Evolutionary conservation across 1,140 invertebrate genomes (phyloP).

Genomic region (Acromyrmex charruanus): DNA sequence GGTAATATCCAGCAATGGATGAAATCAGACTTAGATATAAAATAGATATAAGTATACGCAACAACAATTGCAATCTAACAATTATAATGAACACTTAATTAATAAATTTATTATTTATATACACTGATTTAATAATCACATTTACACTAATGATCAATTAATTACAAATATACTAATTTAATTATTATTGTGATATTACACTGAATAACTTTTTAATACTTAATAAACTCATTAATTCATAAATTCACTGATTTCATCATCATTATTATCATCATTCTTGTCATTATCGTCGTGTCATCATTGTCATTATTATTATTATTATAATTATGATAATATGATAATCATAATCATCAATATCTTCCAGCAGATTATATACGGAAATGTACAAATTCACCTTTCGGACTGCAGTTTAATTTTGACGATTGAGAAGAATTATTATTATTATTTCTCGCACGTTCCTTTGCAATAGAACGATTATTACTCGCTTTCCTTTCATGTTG

Average conservation of each 20-base stretch:
- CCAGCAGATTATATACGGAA: constrained; percentile 71
- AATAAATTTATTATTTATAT: neutral
- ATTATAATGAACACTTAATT: no score
- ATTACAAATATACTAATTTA: constrained; percentile 2
- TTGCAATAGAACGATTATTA: constrained; percentile 20
- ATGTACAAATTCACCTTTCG: constrained; percentile 68
- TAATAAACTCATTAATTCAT: constrained; percentile 25
- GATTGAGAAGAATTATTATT: neutral
- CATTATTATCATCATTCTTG: neutral
- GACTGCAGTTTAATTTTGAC: constrained; percentile 22
- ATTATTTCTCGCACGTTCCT: constrained; percentile 26
- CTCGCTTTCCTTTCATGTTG: constrained; percentile 10
- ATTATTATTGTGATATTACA: neutral
- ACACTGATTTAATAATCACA: constrained; percentile 28
- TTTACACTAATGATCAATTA: neutral
- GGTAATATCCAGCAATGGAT: no score
- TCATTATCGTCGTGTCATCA: neutral
- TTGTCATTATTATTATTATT: neutral
- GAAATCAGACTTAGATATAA: no score
- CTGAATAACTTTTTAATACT: constrained; percentile 28
- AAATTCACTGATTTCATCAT: neutral
- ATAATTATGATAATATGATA: neutral
- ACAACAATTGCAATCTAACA: no score
- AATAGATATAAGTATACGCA: no score
- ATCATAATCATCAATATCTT: neutral